Evolutionary conservation across 2,888 invertebrate species (phyloP), one percentile per base, ranked within the genome.

Genomic region (Diarsia brunnea): DNA sequence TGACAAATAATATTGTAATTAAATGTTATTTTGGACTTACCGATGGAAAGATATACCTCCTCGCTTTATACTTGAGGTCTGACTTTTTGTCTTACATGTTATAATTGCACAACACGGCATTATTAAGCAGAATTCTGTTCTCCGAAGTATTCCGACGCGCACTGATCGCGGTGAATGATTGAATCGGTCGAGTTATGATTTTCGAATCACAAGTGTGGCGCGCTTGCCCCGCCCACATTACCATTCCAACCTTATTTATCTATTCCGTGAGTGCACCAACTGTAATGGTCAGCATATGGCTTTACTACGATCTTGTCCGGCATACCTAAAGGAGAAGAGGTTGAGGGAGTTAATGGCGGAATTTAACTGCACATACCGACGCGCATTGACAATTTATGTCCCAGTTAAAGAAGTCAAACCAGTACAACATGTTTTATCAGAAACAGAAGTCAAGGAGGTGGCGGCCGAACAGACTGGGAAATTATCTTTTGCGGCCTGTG

Each of bases 21-120:
- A 65, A 27, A 65, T 47, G 65, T 49, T 69, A 69, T 60, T 69
- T 69, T 60, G 4, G 24, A 47, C 69, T 69, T 69, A 69, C 60
- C 68, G 38, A 55, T 68, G 53, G 55, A 61, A 43, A 61, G 61
- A 43, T 61, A 61, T 61, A 61, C 61, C 61, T 61, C 61, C 21
- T 43, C 61, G 61, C 61, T 61, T 4, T 61, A 61, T 61, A 61
- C 38, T 43, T 43, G 61, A 43, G 43, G 61, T 61, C 43, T 43
- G 53, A 68, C 68, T 55, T 68, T 68, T 21, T 53, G 43, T 55
- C n/a, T 38, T 58, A 55, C 58, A 68, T 1, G 24, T 47, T 65
- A 65, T 65, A 47, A 65, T 65, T 65, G 24, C 64, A 65, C 43
- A 68, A 58, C 55, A 24, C 68, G 68, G 55, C 45, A 68, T 68